phyloP scores from a whole-genome alignment of 2,888 invertebrate species.

The Leucozona laternaria region DNA sequence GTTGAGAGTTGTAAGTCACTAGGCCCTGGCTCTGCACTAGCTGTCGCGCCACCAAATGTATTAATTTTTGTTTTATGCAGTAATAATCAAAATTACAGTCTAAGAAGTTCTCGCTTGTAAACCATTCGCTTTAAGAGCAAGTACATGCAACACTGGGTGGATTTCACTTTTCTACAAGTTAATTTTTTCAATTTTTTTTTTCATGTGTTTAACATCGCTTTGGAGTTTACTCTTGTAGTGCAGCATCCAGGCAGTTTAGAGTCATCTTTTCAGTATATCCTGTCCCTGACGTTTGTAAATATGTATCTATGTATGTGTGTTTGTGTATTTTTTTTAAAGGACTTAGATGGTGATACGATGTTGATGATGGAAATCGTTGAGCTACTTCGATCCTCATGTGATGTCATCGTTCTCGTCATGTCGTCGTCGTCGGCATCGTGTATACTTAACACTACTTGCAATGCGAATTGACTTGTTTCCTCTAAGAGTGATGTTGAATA shows the following conservation, averaged over 20 bases:
- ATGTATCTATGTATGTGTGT: not conserved
- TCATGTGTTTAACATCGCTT: not conserved
- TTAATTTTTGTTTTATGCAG: too few relatives aligned
- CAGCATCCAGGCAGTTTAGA: slow-evolving; percentile 12
- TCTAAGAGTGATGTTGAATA: slow-evolving; percentile 19
- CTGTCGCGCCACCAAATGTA: too few relatives aligned
- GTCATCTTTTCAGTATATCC: slow-evolving; percentile 18
- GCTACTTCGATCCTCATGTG: slow-evolving; percentile 20
- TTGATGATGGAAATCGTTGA: slow-evolving; percentile 9
- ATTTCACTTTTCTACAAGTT: not conserved
- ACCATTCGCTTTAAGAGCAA: not conserved
- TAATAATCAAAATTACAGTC: too few relatives aligned
- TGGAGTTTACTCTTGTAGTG: slow-evolving; percentile 14
- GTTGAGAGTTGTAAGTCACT: too few relatives aligned
- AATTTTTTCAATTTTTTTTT: not conserved
- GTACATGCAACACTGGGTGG: not conserved
- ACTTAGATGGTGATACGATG: slow-evolving; percentile 22
- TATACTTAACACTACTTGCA: slow-evolving; percentile 8
- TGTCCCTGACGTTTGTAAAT: not conserved
- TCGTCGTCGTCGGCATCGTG: not conserved
- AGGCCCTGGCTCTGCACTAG: too few relatives aligned
- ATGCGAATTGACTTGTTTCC: slow-evolving; percentile 14
- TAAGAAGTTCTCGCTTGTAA: too few relatives aligned
- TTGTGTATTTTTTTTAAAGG: not conserved
- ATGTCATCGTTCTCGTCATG: not conserved